phyloP scores from a whole-genome alignment of 1,140 invertebrate genomes.

The Bombus pyrosoma region DNA sequence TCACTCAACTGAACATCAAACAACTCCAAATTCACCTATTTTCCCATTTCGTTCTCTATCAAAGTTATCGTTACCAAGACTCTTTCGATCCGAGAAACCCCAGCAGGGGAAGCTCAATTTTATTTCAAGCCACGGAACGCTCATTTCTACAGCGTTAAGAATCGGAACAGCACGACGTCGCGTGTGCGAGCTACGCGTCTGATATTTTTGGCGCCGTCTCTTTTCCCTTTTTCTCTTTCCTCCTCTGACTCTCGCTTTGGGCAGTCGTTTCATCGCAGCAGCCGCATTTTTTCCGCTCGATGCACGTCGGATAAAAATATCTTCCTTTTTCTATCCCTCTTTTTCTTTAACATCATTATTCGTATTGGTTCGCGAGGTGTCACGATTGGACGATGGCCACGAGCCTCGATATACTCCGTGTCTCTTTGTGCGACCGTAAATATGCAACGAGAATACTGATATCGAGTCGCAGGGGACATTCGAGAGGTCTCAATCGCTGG shows the following conservation, averaged over 20 bases:
- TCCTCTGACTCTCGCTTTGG: neutral
- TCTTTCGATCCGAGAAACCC: neutral
- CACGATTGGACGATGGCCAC: neutral
- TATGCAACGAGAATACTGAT: slow-evolving; percentile 49
- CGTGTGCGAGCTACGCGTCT: slow-evolving; percentile 29
- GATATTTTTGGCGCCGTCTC: slow-evolving; percentile 63
- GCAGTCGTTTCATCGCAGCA: neutral
- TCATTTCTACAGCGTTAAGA: slow-evolving; percentile 7
- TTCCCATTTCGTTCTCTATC: neutral
- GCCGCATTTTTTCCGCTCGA: slow-evolving; percentile 42
- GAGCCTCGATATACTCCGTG: neutral
- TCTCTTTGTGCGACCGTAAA: slow-evolving; percentile 16
- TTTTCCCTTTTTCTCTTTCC: slow-evolving; percentile 24
- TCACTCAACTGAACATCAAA: neutral
- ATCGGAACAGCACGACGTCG: slow-evolving; percentile 42
- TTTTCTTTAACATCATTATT: neutral
- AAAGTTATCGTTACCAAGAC: neutral
- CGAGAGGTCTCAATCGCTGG: slow-evolving; percentile 41
- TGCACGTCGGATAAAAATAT: slow-evolving; percentile 42
- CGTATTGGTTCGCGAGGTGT: neutral
- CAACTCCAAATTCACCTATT: neutral
- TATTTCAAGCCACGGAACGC: slow-evolving; percentile 55
- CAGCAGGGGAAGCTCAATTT: slow-evolving; percentile 48
- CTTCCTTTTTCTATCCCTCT: neutral
- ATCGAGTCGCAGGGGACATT: slow-evolving; percentile 43